Conservation (phyloP, 2,113 vertebrate species). For the Pangasianodon hypophthalmus region DNA sequence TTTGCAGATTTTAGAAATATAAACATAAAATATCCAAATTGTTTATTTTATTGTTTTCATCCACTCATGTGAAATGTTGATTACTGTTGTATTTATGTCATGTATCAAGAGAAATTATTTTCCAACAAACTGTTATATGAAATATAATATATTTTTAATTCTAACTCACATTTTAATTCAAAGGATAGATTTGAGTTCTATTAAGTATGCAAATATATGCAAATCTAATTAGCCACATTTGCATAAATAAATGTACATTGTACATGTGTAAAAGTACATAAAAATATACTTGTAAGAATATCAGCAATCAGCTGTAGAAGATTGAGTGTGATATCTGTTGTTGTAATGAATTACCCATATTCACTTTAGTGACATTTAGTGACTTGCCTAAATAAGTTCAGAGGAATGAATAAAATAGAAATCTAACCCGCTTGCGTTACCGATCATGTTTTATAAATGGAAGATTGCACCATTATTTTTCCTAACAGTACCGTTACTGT, state of each 20-base stretch:
- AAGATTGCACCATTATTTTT: background rate
- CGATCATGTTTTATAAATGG: constrained; percentile 23
- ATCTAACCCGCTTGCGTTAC: background rate
- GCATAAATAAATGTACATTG: background rate
- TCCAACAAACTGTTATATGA: background rate
- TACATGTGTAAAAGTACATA: too few species aligned
- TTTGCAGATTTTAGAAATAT: background rate
- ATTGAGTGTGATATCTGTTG: background rate
- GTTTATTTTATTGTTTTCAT: background rate
- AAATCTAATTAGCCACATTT: background rate
- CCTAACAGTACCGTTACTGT: constrained; percentile 17
- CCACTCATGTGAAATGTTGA: constrained; percentile 6
- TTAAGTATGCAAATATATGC: background rate
- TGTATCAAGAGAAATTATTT: constrained; percentile 2
- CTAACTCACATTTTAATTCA: background rate
- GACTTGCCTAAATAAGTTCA: constrained; percentile 2
- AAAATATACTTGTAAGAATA: background rate
- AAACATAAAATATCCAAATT: background rate
- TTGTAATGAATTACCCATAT: background rate
- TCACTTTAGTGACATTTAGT: background rate
- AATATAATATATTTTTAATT: background rate
- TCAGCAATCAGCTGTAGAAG: background rate
- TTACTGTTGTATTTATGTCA: background rate
- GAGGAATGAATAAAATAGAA: constrained; percentile 2
- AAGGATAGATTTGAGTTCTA: background rate